Evolutionary conservation across 2,113 vertebrate species (phyloP).

Genomic region (Cyrtonyx montezumae): DNA sequence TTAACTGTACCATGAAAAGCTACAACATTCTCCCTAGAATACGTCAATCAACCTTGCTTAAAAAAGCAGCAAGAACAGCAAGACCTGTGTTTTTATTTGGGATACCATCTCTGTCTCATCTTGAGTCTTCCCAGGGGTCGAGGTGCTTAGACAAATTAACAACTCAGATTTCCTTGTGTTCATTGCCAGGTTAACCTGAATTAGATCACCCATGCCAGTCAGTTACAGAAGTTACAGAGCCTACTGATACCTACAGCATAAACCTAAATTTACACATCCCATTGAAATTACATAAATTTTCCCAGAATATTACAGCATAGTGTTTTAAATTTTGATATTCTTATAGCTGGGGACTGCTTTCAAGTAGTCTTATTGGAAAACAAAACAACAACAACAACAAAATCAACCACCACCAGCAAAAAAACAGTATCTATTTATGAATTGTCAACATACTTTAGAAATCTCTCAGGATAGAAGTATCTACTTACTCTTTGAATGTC

Average conservation of each 20-base stretch:
- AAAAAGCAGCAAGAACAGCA: neutral
- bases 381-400: neutral
- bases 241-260: accelerated
- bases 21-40: neutral
- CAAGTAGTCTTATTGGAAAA: neutral
- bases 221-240: neutral
- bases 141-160: neutral
- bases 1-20: no score
- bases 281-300: neutral
- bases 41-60: neutral
- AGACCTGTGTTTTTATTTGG: neutral
- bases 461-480: neutral
- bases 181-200: neutral
- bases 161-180: neutral
- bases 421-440: neutral
- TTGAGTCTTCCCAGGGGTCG: neutral
- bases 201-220: neutral
- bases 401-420: no score
- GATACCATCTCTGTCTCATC: neutral
- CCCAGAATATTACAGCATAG: neutral
- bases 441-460: neutral
- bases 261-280: neutral
- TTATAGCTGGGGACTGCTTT: neutral
- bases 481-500: neutral
- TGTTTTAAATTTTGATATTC: accelerated